A percentile compares a stretch with the other conserved stretches of the same genome.
Conservation (phyloP, 1,140 invertebrate species). For the Doryteuthis pealeii region DNA sequence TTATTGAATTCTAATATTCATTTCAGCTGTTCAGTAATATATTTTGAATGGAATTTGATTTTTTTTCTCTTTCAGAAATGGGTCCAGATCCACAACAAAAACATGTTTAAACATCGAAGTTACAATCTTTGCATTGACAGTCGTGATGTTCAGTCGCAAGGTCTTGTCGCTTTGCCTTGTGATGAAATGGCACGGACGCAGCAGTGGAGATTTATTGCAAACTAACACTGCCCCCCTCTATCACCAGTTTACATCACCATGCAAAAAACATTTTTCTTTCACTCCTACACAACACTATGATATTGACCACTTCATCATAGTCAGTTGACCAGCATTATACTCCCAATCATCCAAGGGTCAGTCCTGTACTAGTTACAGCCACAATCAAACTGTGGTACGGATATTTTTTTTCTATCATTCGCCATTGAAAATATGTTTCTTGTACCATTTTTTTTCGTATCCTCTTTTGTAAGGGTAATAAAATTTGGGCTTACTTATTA, state of each 20-base stretch:
- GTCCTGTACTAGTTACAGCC: too few relatives aligned
- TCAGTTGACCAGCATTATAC: too few relatives aligned
- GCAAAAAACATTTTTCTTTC: neutral
- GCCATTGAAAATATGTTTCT: too few relatives aligned
- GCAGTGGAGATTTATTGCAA: constrained; percentile 64
- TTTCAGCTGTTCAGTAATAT: too few relatives aligned
- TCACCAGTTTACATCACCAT: neutral
- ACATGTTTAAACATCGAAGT: constrained; percentile 72
- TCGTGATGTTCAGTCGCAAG: constrained; percentile 66
- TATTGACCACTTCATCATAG: neutral
- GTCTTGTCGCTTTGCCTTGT: constrained; percentile 73
- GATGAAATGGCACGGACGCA: constrained; percentile 70
- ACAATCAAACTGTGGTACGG: too few relatives aligned
- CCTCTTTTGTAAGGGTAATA: too few relatives aligned
- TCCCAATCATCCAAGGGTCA: too few relatives aligned
- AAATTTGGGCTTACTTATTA: too few relatives aligned
- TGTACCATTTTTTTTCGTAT: too few relatives aligned
- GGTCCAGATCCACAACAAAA: constrained; percentile 70
- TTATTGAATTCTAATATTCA: too few relatives aligned
- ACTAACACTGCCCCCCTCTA: neutral
- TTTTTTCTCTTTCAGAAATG: constrained; percentile 66
- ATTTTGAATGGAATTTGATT: too few relatives aligned
- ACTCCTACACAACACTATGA: neutral
- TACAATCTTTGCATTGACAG: constrained; percentile 82
- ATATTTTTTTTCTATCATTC: too few relatives aligned